A percentile compares a stretch with the other conserved stretches of the same genome.
phyloP scores from a whole-genome alignment of 92 coral and sea anemone species.

The Porites evermanni region DNA sequence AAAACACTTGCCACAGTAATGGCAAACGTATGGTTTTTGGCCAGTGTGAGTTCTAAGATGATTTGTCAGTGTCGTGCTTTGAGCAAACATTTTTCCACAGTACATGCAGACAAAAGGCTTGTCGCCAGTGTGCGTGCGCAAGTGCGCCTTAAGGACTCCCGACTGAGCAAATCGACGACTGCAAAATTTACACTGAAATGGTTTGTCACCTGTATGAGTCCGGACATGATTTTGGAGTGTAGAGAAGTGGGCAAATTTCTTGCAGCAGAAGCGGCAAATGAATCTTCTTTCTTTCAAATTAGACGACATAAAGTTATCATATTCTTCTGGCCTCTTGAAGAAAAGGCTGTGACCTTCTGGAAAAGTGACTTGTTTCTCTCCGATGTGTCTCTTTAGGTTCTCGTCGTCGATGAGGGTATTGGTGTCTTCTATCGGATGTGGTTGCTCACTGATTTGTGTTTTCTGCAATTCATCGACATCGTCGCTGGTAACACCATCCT shows the following conservation, averaged over 20 bases:
- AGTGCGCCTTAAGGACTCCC: constrained; percentile 75
- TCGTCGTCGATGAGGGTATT: neutral
- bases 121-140: constrained; percentile 79
- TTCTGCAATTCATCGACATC: neutral
- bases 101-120: constrained; percentile 65
- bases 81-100: constrained; percentile 73
- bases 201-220: constrained; percentile 76
- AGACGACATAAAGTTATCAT: neutral
- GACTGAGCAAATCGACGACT: constrained; percentile 74
- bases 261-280: constrained; percentile 60
- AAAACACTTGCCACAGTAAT: constrained; percentile 60
- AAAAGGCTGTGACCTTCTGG: neutral
- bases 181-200: constrained; percentile 69
- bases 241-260: constrained; percentile 70
- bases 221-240: constrained; percentile 75
- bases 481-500: constrained; percentile 3
- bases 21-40: constrained; percentile 74
- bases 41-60: constrained; percentile 82
- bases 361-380: neutral
- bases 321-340: neutral
- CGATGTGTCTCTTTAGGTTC: neutral
- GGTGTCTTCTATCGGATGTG: neutral
- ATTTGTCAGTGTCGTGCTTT: constrained; percentile 76
- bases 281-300: constrained; percentile 30
- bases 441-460: neutral